Evolutionary conservation across 2,113 vertebrate species (phyloP), one percentile per base, ranked within the genome.

Genomic region (Scalopus aquaticus): DNA sequence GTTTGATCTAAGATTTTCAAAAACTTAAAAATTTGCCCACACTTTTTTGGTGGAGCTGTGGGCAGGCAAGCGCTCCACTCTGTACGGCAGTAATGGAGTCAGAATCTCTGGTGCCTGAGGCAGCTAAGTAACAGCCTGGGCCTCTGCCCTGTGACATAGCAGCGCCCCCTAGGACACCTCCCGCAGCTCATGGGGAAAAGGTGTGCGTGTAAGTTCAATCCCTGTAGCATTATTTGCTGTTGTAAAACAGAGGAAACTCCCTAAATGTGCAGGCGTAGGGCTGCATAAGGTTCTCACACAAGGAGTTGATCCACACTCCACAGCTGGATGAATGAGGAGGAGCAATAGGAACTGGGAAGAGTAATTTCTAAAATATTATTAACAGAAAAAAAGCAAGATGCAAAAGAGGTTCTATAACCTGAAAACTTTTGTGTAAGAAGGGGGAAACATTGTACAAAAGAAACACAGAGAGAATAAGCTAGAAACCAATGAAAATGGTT

Each of bases 381-480:
- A 76, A 70, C 65, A 93, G 13, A 35, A 51, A 93, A 95, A 60
- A 73, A 10, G 7, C 9, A 77, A 94, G 16, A 30, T 62, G 11
- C 17, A 26, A 69, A 89, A 65, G 35, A 84, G 3, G 2, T 39
- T 56, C 54, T 42, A 49, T 39, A 77, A 3, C 42, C 16, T 17
- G 2, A 26, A 46, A 70, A 60, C 69, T 44, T 67, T n/a, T 42
- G 9, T 58, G 32, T 37, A 58, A 67, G 24, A 86, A 95, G 72
- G 42, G 37, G 39, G 20, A 46, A 79, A 76, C 35, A 44, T 2
- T 82, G 44, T 2, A 78, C 32, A 72, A 56, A 78, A 74, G 30
- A 42, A 73, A 60, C 42, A 72, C 12, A 46, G 76, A 44, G 56
- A 77, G 5, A 8, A 64, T 46, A 64, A 56, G 80, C 7, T 32